phyloP scores from a whole-genome alignment of 2,797 vertebrate species.

The Rhyacichthys aspro region DNA sequence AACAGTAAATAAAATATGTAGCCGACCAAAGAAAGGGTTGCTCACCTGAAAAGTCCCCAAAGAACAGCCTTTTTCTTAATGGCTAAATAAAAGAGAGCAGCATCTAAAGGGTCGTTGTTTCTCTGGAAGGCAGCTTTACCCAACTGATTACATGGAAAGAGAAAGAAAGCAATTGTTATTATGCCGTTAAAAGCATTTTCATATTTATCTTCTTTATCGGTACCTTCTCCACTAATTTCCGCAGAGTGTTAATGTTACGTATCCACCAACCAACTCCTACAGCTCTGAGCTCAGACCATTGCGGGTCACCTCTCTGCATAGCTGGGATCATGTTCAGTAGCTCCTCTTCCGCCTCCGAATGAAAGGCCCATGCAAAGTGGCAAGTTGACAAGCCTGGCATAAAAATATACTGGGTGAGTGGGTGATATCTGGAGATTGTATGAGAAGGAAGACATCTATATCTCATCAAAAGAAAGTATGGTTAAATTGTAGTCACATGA shows the following conservation, averaged over 20 bases:
- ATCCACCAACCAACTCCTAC: constrained; percentile 98
- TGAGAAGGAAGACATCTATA: too few species aligned
- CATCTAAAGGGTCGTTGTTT: constrained; percentile 94
- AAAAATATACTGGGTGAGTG: not conserved
- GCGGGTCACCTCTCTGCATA: constrained; percentile 96
- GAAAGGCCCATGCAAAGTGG: constrained; percentile 99
- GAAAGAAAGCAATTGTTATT: not conserved
- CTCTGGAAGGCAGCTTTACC: constrained; percentile 97
- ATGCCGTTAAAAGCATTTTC: not conserved
- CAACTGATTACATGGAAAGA: constrained; percentile 76
- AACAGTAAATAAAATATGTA: not conserved
- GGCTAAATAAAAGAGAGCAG: constrained; percentile 95
- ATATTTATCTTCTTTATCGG: not conserved
- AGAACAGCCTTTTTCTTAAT: constrained; percentile 99
- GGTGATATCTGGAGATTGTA: too few species aligned
- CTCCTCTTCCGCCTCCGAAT: constrained; percentile 98
- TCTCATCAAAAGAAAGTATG: too few species aligned
- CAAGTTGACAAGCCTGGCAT: constrained; percentile 92
- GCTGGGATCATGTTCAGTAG: constrained; percentile 97
- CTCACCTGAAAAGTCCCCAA: constrained; percentile 96
- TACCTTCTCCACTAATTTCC: constrained; percentile 98
- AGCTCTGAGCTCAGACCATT: constrained; percentile 96
- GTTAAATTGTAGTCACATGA: not conserved
- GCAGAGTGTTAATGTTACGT: constrained; percentile 95
- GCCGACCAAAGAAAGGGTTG: not conserved